Percentiles rank a stretch among this genome's conserved stretches.
These are phyloP conservation scores for Epinephelus fuscoguttatus DNA, from an alignment of 2,113 vertebrate genomes.

Conservation along the genomic window DNA sequence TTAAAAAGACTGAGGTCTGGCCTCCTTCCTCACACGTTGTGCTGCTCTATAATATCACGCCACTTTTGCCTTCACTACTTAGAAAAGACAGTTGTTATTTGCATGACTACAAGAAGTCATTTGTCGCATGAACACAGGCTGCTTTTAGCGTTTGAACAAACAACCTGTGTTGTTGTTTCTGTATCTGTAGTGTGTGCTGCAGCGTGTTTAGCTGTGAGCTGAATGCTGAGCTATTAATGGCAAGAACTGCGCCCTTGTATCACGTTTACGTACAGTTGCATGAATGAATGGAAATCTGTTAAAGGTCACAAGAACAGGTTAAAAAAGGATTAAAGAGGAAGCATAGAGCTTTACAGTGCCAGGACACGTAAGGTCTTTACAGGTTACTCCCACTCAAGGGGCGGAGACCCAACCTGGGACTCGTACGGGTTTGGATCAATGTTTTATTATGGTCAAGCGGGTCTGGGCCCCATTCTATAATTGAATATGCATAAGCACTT, in stretches of 20 bases:
- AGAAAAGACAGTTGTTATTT: too few species aligned
- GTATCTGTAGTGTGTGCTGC: too few species aligned
- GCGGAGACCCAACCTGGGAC: too few species aligned
- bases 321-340: background rate
- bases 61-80: background rate
- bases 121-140: background rate
- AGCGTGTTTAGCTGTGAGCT: too few species aligned
- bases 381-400: too few species aligned
- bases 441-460: too few species aligned
- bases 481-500: too few species aligned
- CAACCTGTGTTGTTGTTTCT: too few species aligned
- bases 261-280: background rate
- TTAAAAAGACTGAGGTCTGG: too few species aligned
- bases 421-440: too few species aligned
- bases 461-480: too few species aligned
- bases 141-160: background rate
- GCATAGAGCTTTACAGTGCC: background rate
- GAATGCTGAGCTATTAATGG: background rate
- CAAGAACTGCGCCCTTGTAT: background rate
- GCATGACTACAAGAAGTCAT: background rate
- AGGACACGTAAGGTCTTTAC: background rate
- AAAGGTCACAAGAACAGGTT: background rate
- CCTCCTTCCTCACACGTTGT: too few species aligned
- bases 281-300: background rate
- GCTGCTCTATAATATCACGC: background rate